Percentiles rank a stretch among this genome's conserved stretches.
Evolutionary conservation across 2,888 invertebrate genomes (phyloP).

Genomic region (Ophonus ardosiacus): DNA sequence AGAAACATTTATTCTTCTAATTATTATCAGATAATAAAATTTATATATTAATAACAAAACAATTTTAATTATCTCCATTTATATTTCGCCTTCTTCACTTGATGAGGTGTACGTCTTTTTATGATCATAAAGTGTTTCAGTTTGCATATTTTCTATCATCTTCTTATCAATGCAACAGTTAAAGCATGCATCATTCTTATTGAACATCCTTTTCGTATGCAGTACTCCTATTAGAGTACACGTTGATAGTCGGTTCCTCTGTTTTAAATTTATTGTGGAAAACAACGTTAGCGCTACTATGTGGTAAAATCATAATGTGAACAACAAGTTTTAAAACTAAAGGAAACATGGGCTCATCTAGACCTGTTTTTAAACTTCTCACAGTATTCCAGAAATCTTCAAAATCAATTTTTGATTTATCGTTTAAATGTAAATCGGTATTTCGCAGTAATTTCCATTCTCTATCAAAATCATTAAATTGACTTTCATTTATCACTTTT

Average conservation of each 20-base stretch:
- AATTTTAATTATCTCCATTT: too few relatives aligned
- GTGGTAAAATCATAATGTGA: not conserved
- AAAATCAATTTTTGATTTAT: slow-evolving; percentile 8
- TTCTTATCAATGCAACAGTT: too few relatives aligned
- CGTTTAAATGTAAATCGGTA: slow-evolving; percentile 1
- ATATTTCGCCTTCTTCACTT: too few relatives aligned
- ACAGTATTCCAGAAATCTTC: not conserved
- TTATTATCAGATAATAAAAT: too few relatives aligned
- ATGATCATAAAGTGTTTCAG: too few relatives aligned
- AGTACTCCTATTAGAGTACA: not conserved
- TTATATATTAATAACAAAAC: too few relatives aligned
- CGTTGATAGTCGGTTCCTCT: not conserved
- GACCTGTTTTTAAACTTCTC: not conserved
- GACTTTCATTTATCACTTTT: not conserved
- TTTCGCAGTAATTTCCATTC: not conserved
- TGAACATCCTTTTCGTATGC: not conserved
- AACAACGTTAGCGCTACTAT: not conserved
- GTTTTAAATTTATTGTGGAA: not conserved
- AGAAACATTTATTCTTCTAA: too few relatives aligned
- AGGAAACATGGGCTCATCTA: not conserved
- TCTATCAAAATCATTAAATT: not conserved
- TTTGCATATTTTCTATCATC: too few relatives aligned
- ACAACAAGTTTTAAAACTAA: not conserved
- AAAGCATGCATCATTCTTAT: too few relatives aligned
- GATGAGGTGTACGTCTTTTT: too few relatives aligned